Percentiles rank a stretch among this genome's conserved stretches.
Evolutionary conservation across 2,113 vertebrate genomes (phyloP).

Genomic region (Daphoenositta chrysoptera): DNA sequence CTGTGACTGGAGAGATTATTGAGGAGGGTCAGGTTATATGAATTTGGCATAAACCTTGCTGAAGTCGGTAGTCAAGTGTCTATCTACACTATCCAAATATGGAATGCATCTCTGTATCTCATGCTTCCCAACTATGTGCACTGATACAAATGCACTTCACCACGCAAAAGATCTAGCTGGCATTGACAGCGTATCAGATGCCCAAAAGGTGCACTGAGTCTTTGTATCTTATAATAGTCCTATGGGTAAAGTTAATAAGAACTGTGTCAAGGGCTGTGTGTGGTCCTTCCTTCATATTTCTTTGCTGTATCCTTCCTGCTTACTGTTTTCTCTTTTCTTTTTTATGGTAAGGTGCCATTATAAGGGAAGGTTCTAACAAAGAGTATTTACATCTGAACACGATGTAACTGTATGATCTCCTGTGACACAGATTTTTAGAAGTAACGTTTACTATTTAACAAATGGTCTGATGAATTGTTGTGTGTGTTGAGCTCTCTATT

Average conservation of each 20-base stretch:
- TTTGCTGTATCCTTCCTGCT: neutral
- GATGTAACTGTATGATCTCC: neutral
- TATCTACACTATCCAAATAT: neutral
- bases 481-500: neutral
- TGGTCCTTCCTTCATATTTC: neutral
- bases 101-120: neutral
- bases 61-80: neutral
- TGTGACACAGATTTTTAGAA: neutral
- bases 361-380: neutral
- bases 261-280: no score
- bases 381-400: neutral
- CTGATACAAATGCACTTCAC: neutral
- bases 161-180: neutral
- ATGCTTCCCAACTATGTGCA: neutral
- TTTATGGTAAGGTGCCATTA: neutral
- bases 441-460: neutral
- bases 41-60: neutral
- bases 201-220: fast-evolving
- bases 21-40: neutral
- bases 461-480: neutral
- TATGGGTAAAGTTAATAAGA: neutral
- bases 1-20: neutral
- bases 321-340: neutral
- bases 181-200: neutral
- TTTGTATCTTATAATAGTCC: neutral